Conservation (phyloP, 2,797 vertebrate species). For the Propithecus perrieri region DNA sequence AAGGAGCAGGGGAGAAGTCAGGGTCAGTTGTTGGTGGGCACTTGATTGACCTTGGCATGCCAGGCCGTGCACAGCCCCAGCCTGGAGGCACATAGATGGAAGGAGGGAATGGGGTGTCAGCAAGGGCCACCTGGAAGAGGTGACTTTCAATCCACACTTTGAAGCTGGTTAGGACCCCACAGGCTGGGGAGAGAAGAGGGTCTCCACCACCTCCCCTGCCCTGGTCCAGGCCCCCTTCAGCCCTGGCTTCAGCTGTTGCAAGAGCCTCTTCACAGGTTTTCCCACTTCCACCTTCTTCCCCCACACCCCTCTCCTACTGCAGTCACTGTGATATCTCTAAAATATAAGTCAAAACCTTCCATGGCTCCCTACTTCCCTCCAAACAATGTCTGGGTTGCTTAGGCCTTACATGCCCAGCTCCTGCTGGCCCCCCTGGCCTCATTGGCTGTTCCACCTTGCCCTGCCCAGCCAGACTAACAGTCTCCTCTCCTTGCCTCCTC, state of each 20-base stretch:
- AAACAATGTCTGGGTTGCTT: not conserved
- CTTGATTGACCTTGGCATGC: fast-evolving
- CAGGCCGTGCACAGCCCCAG: not conserved
- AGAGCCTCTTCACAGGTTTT: not conserved
- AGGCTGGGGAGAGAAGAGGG: not conserved
- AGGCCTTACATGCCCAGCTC: not conserved
- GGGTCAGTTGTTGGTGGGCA: not conserved
- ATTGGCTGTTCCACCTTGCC: not conserved
- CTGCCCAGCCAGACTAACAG: not conserved
- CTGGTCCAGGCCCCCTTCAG: not conserved
- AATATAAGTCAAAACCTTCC: not conserved
- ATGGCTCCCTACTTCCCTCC: not conserved
- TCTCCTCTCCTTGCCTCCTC: not conserved
- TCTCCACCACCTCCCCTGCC: not conserved
- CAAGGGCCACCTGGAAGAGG: not conserved
- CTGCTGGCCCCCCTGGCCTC: not conserved
- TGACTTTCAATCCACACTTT: not conserved
- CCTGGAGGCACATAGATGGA: not conserved
- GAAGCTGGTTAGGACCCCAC: not conserved
- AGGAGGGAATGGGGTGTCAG: not conserved
- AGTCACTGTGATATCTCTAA: not conserved
- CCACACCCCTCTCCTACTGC: not conserved
- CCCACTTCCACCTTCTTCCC: not conserved
- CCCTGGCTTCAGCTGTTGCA: not conserved
- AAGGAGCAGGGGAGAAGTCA: no score